These are phyloP conservation scores for Pelobates fuscus DNA, from an alignment of 2,113 vertebrate genomes.

Conservation along the genomic window DNA sequence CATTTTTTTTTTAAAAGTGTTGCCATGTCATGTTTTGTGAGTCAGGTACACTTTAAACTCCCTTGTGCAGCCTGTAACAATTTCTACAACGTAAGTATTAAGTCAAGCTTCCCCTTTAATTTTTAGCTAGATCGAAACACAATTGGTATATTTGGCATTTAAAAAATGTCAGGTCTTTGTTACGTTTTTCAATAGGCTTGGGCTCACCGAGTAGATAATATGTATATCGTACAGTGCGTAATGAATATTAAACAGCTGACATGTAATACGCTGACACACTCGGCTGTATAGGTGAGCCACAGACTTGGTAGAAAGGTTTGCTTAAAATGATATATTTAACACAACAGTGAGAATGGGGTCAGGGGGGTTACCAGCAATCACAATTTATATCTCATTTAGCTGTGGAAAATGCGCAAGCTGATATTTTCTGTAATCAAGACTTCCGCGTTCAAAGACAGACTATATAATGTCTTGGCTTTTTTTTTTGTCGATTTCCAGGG, in stretches of 20 bases:
- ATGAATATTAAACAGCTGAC: constrained; percentile 11
- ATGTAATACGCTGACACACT: not conserved
- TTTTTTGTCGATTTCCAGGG: not conserved
- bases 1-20: no score
- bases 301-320: not conserved
- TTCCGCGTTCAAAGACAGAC: not conserved
- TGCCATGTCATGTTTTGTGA: no score
- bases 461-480: not conserved
- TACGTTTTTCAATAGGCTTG: not conserved
- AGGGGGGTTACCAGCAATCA: not conserved
- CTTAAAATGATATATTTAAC: not conserved
- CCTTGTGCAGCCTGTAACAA: no score
- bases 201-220: not conserved
- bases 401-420: not conserved
- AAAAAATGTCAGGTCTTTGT: not conserved
- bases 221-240: not conserved
- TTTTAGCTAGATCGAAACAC: not conserved
- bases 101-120: not conserved
- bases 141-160: constrained; percentile 13
- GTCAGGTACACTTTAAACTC: no score
- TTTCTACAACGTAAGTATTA: not conserved
- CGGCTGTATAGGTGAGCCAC: not conserved
- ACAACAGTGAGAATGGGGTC: not conserved
- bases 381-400: constrained; percentile 4
- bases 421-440: not conserved